These are phyloP conservation scores for Aleiodes alternator DNA, from an alignment of 2,888 invertebrate species.

Conservation along the genomic window DNA sequence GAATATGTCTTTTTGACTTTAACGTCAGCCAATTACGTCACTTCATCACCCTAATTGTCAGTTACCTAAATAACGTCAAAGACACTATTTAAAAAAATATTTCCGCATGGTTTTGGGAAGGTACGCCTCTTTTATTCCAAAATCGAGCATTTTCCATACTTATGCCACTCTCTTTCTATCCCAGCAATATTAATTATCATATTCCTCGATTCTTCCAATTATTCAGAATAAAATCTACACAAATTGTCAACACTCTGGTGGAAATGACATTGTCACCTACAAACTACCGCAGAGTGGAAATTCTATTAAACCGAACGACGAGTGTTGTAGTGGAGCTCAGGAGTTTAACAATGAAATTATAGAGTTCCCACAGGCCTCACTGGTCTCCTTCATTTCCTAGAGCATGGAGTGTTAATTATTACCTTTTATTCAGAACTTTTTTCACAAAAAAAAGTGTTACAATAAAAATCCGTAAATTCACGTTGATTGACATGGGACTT, in stretches of 20 bases:
- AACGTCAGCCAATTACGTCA: too few species aligned
- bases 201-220: too few species aligned
- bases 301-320: conserved; percentile 27
- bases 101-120: too few species aligned
- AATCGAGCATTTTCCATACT: too few species aligned
- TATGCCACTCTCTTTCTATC: too few species aligned
- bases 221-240: neutral
- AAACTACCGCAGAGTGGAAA: conserved; percentile 16
- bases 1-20: too few species aligned
- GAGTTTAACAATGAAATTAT: conserved; percentile 43
- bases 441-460: neutral
- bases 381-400: conserved; percentile 25
- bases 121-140: too few species aligned
- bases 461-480: conserved; percentile 12
- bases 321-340: conserved; percentile 20
- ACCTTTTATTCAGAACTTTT: conserved; percentile 26
- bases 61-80: too few species aligned
- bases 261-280: conserved; percentile 25
- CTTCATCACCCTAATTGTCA: too few species aligned
- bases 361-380: conserved; percentile 29
- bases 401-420: conserved; percentile 38
- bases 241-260: conserved; percentile 1
- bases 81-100: too few species aligned
- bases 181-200: too few species aligned
- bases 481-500: conserved; percentile 17